phyloP scores from a whole-genome alignment of 2,797 vertebrate genomes.

The Acomys russatus region DNA sequence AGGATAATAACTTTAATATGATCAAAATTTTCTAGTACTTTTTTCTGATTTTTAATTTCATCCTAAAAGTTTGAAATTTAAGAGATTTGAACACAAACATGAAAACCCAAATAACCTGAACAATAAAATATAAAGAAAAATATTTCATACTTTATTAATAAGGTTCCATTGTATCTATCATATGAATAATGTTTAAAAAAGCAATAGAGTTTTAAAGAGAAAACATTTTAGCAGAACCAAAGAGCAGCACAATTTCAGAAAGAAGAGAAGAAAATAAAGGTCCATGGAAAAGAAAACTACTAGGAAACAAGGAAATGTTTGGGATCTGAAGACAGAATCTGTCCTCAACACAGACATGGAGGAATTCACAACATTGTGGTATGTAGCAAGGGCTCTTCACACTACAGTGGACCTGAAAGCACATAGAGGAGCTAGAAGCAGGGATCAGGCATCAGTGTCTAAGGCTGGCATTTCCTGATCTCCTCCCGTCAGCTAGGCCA shows the following conservation, averaged over 20 bases:
- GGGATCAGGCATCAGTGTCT: not conserved
- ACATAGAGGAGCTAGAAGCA: not conserved
- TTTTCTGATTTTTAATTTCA: slow-evolving; percentile 91
- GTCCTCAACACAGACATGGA: not conserved
- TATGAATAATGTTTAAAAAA: slow-evolving; percentile 7
- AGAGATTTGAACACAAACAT: slow-evolving; percentile 7
- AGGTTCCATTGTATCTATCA: slow-evolving; percentile 29
- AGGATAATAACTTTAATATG: not conserved
- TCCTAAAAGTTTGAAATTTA: slow-evolving; percentile 82
- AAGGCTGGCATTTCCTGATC: not conserved
- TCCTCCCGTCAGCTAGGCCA: not conserved
- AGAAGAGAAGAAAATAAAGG: not conserved
- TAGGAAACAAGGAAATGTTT: too few relatives aligned
- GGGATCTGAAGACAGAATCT: not conserved
- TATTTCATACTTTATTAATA: slow-evolving; percentile 55
- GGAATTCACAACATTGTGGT: not conserved
- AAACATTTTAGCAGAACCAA: not conserved
- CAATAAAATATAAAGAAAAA: slow-evolving; percentile 34
- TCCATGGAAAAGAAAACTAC: not conserved
- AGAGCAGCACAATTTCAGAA: not conserved
- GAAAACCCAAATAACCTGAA: slow-evolving; percentile 52
- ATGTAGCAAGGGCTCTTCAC: not conserved
- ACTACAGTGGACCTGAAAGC: not conserved
- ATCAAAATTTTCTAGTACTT: slow-evolving; percentile 93
- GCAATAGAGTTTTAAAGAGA: too few relatives aligned